Base-by-base conservation (phyloP, 2,888 invertebrate species). In the Polyommatus icarus region DNA sequence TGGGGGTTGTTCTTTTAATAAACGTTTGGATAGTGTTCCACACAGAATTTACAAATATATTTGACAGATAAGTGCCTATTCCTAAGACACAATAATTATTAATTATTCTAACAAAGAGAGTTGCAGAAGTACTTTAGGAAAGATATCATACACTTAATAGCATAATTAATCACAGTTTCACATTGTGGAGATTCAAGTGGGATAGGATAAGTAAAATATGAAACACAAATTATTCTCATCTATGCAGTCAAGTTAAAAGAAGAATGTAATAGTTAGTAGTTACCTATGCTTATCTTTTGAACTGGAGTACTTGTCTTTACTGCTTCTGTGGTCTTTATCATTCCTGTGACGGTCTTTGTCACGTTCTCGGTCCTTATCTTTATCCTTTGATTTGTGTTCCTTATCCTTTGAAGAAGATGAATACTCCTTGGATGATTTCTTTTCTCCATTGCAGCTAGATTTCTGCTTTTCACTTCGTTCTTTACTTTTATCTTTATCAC, bases 211-310 rank as follows among this genome's bases (percentile, higher is more conserved):
- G 12, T n/a, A 15, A 57, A 18, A 59, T 59, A n/a, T 59, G 57
- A n/a, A 7, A 57, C 6, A 18, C 57, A 57, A 7, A 57, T 7
- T 10, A 40, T n/a, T 7, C 57, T 57, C n/a, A 7, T n/a, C n/a
- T 57, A 2, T n/a, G 7, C 57, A 61, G 8, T 10, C 20, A 61
- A 20, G 10, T 8, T 24, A 61, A 61, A 61, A 24, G 61, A 3
- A 20, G 24, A 29, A 67, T 12, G 24, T 67, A 32, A 67, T 32
- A 15, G 15, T 72, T 67, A 32, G 32, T 32, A 15, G 7, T 72
- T 80, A 95, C 89, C 94, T 95, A 83, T 96, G 95, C 84, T 95
- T 96, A 78, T 95, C 95, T 85, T 95, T 95, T 76, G 92, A 92
- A 83, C 90, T 91, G 79, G 92, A 91, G 82, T 88, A 87, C 80